Conservation (phyloP, 2,797 vertebrate species). For the Trachops cirrhosus region DNA sequence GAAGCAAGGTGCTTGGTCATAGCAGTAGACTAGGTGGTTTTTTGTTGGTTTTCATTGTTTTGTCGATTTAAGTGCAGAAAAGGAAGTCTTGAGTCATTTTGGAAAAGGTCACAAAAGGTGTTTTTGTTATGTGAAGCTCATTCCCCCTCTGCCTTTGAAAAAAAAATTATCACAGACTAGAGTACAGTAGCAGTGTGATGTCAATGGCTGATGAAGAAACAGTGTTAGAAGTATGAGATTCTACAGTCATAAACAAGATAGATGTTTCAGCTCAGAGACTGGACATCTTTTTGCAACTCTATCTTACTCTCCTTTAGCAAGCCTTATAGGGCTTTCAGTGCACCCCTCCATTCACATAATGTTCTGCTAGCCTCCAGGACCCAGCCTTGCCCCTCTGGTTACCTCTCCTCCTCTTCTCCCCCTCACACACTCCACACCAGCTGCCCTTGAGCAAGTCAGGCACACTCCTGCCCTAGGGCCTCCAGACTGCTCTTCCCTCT, state of each 20-base stretch:
- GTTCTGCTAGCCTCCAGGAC: accelerated
- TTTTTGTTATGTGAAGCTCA: not conserved
- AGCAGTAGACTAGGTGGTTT: not conserved
- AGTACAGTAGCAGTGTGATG: not conserved
- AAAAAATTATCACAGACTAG: not conserved
- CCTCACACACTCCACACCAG: not conserved
- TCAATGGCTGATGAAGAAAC: not conserved
- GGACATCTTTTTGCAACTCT: not conserved
- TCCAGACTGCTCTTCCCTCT: not conserved
- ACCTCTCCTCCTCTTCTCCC: not conserved
- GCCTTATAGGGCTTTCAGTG: not conserved
- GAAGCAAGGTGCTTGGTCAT: not conserved
- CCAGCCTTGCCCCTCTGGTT: not conserved
- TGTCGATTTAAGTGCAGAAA: not conserved
- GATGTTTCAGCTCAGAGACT: not conserved
- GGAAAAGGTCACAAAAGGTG: not conserved
- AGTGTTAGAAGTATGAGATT: not conserved
- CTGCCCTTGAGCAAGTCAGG: not conserved
- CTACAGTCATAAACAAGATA: not conserved
- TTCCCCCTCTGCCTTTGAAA: not conserved
- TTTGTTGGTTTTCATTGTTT: slow-evolving; percentile 7
- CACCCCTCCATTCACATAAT: not conserved
- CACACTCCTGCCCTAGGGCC: not conserved
- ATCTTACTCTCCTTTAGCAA: not conserved
- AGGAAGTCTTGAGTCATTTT: slow-evolving; percentile 30